Evolutionary conservation across 1,140 invertebrate species (phyloP).

Genomic region (Muscidifurax raptorellus): DNA sequence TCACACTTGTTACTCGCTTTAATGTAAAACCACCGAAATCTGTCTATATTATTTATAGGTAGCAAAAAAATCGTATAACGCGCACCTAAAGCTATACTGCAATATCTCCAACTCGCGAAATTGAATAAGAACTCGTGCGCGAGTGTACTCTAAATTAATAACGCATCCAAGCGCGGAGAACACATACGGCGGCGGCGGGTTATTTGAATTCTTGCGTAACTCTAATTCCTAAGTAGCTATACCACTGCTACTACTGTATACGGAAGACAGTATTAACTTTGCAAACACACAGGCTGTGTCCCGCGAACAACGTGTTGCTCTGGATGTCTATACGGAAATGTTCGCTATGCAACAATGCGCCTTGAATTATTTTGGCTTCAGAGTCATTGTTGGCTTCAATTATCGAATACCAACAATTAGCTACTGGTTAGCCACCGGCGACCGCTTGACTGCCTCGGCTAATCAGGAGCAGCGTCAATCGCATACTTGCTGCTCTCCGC

Average conservation of each 20-base stretch:
- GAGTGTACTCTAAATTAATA: constrained; percentile 18
- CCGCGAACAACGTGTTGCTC: constrained; percentile 40
- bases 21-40: too few relatives aligned
- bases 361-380: constrained; percentile 40
- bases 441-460: constrained; percentile 26
- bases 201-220: constrained; percentile 51
- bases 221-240: constrained; percentile 49
- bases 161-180: not conserved
- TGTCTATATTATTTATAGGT: too few relatives aligned
- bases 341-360: constrained; percentile 37
- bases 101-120: not conserved
- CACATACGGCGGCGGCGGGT: not conserved
- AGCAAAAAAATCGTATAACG: too few relatives aligned
- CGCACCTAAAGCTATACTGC: not conserved
- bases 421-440: constrained; percentile 37
- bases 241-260: not conserved
- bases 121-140: not conserved
- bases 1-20: too few relatives aligned
- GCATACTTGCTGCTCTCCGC: constrained; percentile 48
- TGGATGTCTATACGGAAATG: constrained; percentile 24
- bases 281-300: constrained; percentile 24
- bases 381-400: constrained; percentile 41
- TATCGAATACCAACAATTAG: constrained; percentile 52
- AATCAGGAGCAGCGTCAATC: constrained; percentile 47
- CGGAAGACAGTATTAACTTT: constrained; percentile 48